phyloP scores from a whole-genome alignment of 1,140 invertebrate species.

The Ooceraea biroi region DNA sequence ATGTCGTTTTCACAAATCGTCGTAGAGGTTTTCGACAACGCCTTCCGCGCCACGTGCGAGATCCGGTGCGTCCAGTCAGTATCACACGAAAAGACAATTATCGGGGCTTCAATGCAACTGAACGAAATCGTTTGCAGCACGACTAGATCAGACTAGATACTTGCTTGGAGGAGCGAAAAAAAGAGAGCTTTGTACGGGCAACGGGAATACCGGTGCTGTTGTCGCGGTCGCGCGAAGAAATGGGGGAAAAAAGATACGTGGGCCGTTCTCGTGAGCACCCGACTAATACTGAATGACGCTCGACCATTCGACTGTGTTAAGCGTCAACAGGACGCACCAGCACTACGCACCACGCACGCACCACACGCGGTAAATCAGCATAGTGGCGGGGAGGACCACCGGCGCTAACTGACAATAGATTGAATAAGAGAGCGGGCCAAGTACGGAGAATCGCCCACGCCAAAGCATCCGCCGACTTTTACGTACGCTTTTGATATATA shows the following conservation, averaged over 20 bases:
- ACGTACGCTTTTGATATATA: conserved; percentile 14
- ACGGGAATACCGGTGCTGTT: background rate
- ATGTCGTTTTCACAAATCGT: background rate
- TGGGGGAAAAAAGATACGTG: background rate
- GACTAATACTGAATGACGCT: conserved; percentile 68
- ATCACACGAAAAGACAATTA: background rate
- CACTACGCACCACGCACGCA: conserved; percentile 36
- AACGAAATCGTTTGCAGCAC: background rate
- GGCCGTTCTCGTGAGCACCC: background rate
- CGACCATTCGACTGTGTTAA: conserved; percentile 55
- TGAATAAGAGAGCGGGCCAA: conserved; percentile 47
- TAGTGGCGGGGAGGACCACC: conserved; percentile 5
- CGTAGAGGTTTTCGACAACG: background rate
- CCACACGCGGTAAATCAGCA: conserved; percentile 27
- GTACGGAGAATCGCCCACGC: conserved; percentile 34
- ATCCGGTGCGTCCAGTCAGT: background rate
- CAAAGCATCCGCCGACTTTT: conserved; percentile 38
- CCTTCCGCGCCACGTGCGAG: conserved; percentile 4
- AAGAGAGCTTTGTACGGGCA: background rate
- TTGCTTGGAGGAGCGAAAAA: too few species aligned
- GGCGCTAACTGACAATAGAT: conserved; percentile 52
- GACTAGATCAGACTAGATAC: conserved; percentile 43
- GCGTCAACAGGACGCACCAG: conserved; percentile 55
- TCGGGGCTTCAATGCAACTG: background rate
- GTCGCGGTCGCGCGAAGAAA: background rate